phyloP scores from a whole-genome alignment of 2,888 invertebrate species.

The Sphecodes monilicornis region DNA sequence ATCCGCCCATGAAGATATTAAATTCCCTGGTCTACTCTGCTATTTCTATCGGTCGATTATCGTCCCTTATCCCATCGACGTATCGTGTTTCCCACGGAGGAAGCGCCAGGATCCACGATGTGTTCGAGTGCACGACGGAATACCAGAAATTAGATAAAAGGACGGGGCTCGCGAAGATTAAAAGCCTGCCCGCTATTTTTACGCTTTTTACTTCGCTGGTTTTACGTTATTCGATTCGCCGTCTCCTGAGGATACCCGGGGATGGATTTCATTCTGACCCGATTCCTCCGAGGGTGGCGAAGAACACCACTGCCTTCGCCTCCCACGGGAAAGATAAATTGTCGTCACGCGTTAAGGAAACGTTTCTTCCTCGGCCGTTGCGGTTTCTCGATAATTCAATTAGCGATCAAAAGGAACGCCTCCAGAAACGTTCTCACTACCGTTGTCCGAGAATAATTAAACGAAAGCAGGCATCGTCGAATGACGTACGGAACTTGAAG shows the following conservation, averaged over 20 bases:
- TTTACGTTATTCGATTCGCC: slow-evolving; percentile 30
- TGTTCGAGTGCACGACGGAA: background rate
- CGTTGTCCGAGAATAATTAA: background rate
- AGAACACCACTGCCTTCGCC: background rate
- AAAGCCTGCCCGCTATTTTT: slow-evolving; percentile 24
- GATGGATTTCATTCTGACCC: slow-evolving; percentile 23
- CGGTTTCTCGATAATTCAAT: slow-evolving; percentile 9
- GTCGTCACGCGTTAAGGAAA: background rate
- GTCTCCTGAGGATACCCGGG: slow-evolving; percentile 7
- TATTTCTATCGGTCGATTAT: slow-evolving; percentile 10
- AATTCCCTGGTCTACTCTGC: background rate
- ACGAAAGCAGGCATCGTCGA: background rate
- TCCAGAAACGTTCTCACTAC: background rate
- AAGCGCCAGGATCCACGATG: background rate
- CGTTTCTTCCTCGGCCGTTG: background rate
- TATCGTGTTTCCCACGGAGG: background rate
- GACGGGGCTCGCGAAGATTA: background rate
- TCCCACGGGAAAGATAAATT: background rate
- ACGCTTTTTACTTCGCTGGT: slow-evolving; percentile 16
- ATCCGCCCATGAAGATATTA: background rate
- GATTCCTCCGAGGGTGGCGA: background rate
- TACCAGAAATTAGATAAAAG: slow-evolving; percentile 25
- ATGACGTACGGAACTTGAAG: background rate
- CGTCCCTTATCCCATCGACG: background rate
- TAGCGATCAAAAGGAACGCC: background rate